Evolutionary conservation across 2,113 vertebrate genomes (phyloP).

Genomic region (Pelecanus crispus): DNA sequence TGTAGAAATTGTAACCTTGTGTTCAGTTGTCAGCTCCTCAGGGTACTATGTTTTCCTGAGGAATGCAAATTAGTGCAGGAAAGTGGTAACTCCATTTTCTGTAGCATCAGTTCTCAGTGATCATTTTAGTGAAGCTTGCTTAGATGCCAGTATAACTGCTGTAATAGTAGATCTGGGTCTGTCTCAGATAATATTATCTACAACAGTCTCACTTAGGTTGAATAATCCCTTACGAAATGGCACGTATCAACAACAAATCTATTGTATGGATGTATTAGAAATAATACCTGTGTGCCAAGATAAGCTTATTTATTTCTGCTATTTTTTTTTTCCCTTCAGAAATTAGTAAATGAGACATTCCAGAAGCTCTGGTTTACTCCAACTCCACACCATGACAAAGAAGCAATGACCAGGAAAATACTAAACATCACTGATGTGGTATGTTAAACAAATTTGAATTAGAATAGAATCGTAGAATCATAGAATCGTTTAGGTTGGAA

Average conservation of each 20-base stretch:
- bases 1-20: neutral
- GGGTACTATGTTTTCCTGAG: neutral
- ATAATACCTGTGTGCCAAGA: neutral
- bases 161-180: neutral
- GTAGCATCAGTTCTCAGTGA: neutral
- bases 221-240: neutral
- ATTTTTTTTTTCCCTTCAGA: no score
- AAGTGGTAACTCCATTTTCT: neutral
- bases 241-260: neutral
- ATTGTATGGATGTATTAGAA: neutral
- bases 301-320: neutral
- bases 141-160: neutral
- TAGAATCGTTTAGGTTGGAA: no score
- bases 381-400: no score
- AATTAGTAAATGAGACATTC: no score
- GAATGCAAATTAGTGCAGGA: neutral
- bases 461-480: no score
- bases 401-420: no score
- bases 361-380: no score
- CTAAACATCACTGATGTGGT: no score
- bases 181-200: neutral
- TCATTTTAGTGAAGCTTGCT: neutral
- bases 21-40: neutral
- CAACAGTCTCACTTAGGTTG: neutral
- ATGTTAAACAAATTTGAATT: no score